These are phyloP conservation scores for Apeltes quadracus DNA, from an alignment of 2,113 vertebrate species.

Conservation along the genomic window DNA sequence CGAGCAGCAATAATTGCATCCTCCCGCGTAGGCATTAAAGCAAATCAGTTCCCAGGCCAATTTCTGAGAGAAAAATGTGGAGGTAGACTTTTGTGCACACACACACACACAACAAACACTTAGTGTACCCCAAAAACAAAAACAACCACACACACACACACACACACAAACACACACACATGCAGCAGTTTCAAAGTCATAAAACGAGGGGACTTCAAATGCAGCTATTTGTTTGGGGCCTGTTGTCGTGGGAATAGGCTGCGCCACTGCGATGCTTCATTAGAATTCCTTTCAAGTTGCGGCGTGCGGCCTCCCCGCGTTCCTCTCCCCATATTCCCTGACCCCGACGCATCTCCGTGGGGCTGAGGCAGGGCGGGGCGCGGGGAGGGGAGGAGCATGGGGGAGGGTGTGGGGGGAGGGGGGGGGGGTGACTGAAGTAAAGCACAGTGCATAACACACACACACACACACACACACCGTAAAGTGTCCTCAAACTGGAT, in stretches of 20 bases:
- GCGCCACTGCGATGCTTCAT: constrained; percentile 81
- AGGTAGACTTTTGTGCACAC: constrained; percentile 49
- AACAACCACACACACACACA: constrained; percentile 56
- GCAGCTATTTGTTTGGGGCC: constrained; percentile 87
- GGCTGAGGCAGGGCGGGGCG: constrained; percentile 78
- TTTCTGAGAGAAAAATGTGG: constrained; percentile 51
- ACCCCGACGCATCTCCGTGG: constrained; percentile 79
- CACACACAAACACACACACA: constrained; percentile 57
- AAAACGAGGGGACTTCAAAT: constrained; percentile 86
- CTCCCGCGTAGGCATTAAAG: constrained; percentile 68
- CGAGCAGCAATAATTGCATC: constrained; percentile 68
- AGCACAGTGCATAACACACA: constrained; percentile 55
- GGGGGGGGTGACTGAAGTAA: constrained; percentile 50
- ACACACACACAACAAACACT: constrained; percentile 49
- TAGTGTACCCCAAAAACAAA: constrained; percentile 69
- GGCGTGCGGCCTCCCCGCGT: constrained; percentile 81
- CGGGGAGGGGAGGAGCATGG: too few relatives aligned
- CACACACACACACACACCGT: constrained; percentile 30
- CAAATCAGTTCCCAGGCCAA: constrained; percentile 65
- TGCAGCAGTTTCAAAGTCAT: constrained; percentile 79
- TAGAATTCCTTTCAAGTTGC: constrained; percentile 87
- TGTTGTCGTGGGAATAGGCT: constrained; percentile 84
- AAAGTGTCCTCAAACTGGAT: constrained; percentile 53
- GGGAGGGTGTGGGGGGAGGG: too few relatives aligned
- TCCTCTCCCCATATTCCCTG: constrained; percentile 83